Evolutionary conservation across 1,140 invertebrate genomes (phyloP).

Genomic region (Bombus fervidus): DNA sequence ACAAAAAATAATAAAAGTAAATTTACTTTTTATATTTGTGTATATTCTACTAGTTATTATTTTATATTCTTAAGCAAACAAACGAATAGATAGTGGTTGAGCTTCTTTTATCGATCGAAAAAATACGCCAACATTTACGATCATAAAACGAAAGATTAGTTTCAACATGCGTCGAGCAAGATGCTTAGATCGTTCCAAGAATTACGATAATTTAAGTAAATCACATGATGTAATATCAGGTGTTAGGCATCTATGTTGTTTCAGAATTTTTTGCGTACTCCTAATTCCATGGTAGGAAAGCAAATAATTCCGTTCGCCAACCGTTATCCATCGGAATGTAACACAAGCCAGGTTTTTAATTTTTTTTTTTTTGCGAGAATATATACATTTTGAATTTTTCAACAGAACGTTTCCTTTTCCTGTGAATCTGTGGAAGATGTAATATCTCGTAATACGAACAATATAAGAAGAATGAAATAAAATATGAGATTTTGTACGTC

Average conservation of each 20-base stretch:
- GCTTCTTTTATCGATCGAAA: neutral
- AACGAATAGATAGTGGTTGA: neutral
- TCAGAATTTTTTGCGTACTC: conserved; percentile 4
- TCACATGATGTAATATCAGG: conserved; percentile 12
- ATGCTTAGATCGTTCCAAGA: neutral
- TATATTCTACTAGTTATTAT: neutral
- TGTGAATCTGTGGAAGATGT: neutral
- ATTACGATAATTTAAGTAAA: conserved; percentile 11
- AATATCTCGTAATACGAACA: neutral
- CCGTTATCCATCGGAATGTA: neutral
- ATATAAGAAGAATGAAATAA: neutral
- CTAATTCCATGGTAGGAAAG: neutral
- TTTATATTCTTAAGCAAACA: neutral
- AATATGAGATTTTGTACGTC: neutral
- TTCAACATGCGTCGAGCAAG: conserved; percentile 1
- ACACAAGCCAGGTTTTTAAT: no score
- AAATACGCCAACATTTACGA: neutral
- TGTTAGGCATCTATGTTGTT: neutral
- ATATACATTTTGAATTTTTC: neutral
- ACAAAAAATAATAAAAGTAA: neutral
- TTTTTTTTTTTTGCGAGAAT: neutral
- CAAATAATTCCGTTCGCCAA: neutral
- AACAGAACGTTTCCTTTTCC: neutral
- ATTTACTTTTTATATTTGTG: neutral
- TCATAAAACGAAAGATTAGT: neutral